These are phyloP conservation scores for Catocala fraxini DNA, from an alignment of 2,888 invertebrate species.

Conservation along the genomic window DNA sequence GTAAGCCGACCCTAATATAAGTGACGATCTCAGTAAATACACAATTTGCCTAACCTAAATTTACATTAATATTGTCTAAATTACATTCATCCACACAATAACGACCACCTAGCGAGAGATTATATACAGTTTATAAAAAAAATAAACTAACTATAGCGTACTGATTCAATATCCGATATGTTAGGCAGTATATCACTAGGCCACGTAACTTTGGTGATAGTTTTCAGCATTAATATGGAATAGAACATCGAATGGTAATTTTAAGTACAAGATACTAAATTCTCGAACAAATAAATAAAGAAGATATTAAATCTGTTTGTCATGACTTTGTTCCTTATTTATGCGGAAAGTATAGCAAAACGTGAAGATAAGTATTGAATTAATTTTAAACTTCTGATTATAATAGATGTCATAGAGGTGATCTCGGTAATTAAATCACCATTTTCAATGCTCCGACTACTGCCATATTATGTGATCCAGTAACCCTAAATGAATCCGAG, in stretches of 20 bases:
- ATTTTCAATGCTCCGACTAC: too few species aligned
- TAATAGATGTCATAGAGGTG: too few species aligned
- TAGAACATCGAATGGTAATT: not conserved
- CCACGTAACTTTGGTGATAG: constrained; percentile 64
- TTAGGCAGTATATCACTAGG: constrained; percentile 80
- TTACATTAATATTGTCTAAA: constrained; percentile 82
- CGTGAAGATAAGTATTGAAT: too few species aligned
- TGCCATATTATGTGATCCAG: too few species aligned
- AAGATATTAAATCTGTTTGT: not conserved
- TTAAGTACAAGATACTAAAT: too few species aligned
- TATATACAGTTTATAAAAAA: constrained; percentile 69
- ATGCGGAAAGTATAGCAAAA: too few species aligned
- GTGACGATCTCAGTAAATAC: constrained; percentile 51
- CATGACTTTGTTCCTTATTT: too few species aligned
- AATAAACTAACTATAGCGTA: constrained; percentile 74
- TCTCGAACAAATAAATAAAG: too few species aligned
- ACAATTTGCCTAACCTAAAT: constrained; percentile 59
- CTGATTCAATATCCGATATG: constrained; percentile 81
- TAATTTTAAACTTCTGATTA: too few species aligned
- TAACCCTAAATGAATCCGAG: too few species aligned
- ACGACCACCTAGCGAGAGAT: constrained; percentile 73
- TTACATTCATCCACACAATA: constrained; percentile 73
- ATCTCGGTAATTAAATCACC: too few species aligned
- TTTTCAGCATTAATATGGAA: constrained; percentile 46
- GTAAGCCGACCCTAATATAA: constrained; percentile 49